These are phyloP conservation scores for Smittia aterrima DNA, from an alignment of 2,888 invertebrate genomes.

Conservation along the genomic window DNA sequence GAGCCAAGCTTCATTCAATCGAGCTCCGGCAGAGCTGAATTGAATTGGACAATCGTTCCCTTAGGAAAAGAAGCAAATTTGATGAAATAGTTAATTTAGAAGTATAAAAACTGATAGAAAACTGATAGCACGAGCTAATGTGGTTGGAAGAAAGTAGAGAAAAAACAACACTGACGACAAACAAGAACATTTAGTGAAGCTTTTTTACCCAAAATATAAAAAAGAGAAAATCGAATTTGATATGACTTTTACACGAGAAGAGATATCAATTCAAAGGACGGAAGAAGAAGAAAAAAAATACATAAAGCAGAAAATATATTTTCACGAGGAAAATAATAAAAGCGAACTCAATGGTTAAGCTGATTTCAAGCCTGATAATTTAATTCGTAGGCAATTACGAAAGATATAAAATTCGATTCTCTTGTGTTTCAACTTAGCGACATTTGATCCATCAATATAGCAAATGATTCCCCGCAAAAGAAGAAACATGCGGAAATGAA, in stretches of 20 bases:
- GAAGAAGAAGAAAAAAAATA: too few relatives aligned
- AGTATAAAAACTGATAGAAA: not conserved
- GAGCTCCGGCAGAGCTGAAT: too few relatives aligned
- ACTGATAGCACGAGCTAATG: not conserved
- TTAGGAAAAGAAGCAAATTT: not conserved
- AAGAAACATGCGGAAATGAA: not conserved
- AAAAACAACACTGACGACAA: slow-evolving; percentile 4
- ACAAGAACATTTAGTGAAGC: not conserved
- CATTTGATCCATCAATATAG: not conserved
- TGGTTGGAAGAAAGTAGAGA: not conserved
- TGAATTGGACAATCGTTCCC: too few relatives aligned
- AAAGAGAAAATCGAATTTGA: slow-evolving; percentile 14
- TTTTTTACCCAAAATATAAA: slow-evolving; percentile 12
- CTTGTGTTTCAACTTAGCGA: not conserved
- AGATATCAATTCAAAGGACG: slow-evolving; percentile 1
- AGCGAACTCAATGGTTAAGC: not conserved
- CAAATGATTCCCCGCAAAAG: slow-evolving; percentile 1
- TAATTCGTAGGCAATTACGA: slow-evolving; percentile 5
- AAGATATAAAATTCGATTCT: not conserved
- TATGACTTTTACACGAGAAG: slow-evolving; percentile 15
- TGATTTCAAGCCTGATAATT: not conserved
- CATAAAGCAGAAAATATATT: slow-evolving; percentile 21
- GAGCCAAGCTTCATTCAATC: too few relatives aligned
- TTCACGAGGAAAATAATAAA: not conserved
- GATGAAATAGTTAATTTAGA: slow-evolving; percentile 18